Evolutionary conservation across 2,113 vertebrate genomes (phyloP).

Genomic region (Pluvianellus socialis): DNA sequence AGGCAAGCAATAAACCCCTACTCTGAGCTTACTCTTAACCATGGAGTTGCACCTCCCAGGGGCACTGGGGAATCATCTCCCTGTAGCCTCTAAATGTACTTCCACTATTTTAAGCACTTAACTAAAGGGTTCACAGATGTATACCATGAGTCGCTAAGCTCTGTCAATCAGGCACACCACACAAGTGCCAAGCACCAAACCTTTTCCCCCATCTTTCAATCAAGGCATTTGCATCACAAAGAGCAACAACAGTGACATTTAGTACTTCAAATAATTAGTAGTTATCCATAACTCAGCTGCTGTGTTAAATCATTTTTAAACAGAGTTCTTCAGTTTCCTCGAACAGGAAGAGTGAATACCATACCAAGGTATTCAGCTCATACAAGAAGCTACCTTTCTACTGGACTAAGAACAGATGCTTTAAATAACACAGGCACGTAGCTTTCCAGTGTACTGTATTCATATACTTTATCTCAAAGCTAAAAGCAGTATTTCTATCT

Average conservation of each 20-base stretch:
- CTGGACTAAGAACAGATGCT: not conserved
- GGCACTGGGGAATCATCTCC: not conserved
- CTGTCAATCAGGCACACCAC: not conserved
- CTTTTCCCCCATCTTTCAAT: not conserved
- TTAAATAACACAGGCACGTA: not conserved
- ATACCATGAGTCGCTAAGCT: not conserved
- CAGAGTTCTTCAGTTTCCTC: not conserved
- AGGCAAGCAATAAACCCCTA: not conserved
- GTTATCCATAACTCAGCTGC: not conserved
- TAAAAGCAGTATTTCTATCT: not conserved
- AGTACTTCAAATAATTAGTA: not conserved
- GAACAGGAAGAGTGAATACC: not conserved
- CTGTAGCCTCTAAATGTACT: not conserved
- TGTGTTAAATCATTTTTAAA: not conserved
- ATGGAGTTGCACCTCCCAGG: not conserved
- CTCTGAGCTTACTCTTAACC: not conserved
- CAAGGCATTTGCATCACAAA: not conserved
- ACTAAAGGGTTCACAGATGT: not conserved
- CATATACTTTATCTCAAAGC: not conserved
- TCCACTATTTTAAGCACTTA: not conserved
- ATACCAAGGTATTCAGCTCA: not conserved
- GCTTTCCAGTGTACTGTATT: not conserved
- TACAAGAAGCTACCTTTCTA: not conserved
- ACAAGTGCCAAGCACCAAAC: not conserved
- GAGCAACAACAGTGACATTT: not conserved